These are phyloP conservation scores for Dicranocentrus wangi DNA, from an alignment of 2,888 invertebrate species.

Conservation along the genomic window DNA sequence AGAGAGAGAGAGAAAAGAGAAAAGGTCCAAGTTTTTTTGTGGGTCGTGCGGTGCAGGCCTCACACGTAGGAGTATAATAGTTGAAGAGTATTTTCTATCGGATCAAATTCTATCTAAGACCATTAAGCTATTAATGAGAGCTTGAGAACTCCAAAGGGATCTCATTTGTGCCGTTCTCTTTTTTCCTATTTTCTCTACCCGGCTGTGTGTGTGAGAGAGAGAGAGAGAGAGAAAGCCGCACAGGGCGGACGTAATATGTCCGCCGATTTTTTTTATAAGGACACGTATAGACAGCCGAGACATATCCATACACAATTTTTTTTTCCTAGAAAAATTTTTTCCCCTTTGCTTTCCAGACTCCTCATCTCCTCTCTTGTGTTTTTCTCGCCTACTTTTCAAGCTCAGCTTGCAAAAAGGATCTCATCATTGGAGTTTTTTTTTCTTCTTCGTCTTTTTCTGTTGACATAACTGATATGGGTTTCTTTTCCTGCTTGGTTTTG, in stretches of 20 bases:
- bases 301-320: neutral
- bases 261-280: neutral
- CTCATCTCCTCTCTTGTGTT: neutral
- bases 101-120: conserved; percentile 43
- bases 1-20: neutral
- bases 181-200: conserved; percentile 18
- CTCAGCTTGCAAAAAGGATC: conserved; percentile 10
- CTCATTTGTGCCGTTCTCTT: conserved; percentile 34
- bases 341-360: neutral
- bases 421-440: conserved; percentile 7
- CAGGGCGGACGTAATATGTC: neutral
- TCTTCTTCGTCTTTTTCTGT: conserved; percentile 13
- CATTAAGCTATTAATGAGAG: conserved; percentile 52
- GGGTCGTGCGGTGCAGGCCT: conserved; percentile 4
- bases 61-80: conserved; percentile 12
- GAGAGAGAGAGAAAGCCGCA: conserved; percentile 4
- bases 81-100: neutral
- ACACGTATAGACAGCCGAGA: neutral
- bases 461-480: conserved; percentile 23
- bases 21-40: conserved; percentile 12
- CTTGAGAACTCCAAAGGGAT: conserved; percentile 42
- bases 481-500: conserved; percentile 7
- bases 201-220: no score
- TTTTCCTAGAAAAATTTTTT: neutral
- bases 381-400: conserved; percentile 17